These are phyloP conservation scores for Mobula hypostoma DNA, from an alignment of 2,113 vertebrate species.

Conservation along the genomic window DNA sequence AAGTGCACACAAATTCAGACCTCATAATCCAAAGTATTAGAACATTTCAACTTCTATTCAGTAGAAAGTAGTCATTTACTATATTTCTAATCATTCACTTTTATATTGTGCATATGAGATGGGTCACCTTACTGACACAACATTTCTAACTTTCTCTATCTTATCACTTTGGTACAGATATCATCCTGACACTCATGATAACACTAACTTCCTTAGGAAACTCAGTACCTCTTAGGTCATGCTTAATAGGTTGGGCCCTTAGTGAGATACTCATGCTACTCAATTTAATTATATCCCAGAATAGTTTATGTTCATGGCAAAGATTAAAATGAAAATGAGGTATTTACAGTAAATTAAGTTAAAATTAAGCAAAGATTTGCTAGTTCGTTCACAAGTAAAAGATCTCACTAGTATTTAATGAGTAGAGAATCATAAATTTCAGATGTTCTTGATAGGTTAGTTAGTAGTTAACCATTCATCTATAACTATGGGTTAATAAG, in stretches of 20 bases:
- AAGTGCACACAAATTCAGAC: too few species aligned
- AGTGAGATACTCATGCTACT: background rate
- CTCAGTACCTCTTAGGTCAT: background rate
- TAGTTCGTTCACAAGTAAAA: background rate
- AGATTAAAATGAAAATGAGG: background rate
- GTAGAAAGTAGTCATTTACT: too few species aligned
- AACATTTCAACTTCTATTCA: too few species aligned
- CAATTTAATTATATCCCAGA: constrained; percentile 14
- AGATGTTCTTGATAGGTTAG: background rate
- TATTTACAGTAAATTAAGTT: background rate
- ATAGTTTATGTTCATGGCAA: background rate
- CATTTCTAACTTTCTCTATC: background rate
- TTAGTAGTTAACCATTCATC: constrained; percentile 28
- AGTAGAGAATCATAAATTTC: background rate
- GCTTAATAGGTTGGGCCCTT: background rate
- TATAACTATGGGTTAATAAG: background rate
- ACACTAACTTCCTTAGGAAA: background rate
- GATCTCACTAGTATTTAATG: background rate
- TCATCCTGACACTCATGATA: background rate
- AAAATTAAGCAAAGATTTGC: background rate
- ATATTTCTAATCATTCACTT: background rate
- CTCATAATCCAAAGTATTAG: too few species aligned
- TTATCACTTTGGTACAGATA: background rate
- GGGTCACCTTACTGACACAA: background rate
- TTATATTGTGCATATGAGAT: background rate